Evolutionary conservation across 2,888 invertebrate species (phyloP).

Genomic region (Tetheella fluctuosa): DNA sequence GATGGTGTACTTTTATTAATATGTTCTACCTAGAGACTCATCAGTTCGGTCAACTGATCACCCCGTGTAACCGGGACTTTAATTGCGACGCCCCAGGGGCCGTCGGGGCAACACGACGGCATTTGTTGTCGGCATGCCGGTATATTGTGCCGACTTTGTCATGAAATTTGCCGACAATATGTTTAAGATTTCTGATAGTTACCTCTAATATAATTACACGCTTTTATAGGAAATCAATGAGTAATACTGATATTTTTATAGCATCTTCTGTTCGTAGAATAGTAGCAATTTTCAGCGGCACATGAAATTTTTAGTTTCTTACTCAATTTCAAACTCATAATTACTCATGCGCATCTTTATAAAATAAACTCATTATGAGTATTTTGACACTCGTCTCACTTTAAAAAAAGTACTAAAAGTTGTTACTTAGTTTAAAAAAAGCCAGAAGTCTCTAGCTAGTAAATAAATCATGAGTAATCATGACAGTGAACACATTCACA

Average conservation of each 20-base stretch:
- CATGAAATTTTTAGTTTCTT: too few species aligned
- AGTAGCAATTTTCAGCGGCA: neutral
- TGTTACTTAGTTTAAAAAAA: too few species aligned
- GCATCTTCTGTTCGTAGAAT: neutral
- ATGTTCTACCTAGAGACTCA: constrained; percentile 27
- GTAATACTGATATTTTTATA: neutral
- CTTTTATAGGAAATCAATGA: constrained; percentile 11
- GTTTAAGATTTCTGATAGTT: constrained; percentile 44
- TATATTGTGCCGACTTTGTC: constrained; percentile 61
- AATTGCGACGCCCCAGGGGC: constrained; percentile 77
- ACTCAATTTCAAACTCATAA: too few species aligned
- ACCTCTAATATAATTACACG: constrained; percentile 45
- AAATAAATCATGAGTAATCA: too few species aligned
- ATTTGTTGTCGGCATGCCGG: constrained; percentile 64
- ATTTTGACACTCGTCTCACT: too few species aligned
- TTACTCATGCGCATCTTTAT: too few species aligned
- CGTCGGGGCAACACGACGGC: constrained; percentile 69
- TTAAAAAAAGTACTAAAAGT: too few species aligned
- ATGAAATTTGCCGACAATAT: constrained; percentile 64
- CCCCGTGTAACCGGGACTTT: constrained; percentile 63
- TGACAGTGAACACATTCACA: too few species aligned
- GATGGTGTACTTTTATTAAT: neutral
- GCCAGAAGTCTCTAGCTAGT: too few species aligned
- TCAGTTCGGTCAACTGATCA: constrained; percentile 61
- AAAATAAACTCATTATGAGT: too few species aligned